phyloP scores from a whole-genome alignment of 2,113 vertebrate genomes.

The Antennarius striatus region DNA sequence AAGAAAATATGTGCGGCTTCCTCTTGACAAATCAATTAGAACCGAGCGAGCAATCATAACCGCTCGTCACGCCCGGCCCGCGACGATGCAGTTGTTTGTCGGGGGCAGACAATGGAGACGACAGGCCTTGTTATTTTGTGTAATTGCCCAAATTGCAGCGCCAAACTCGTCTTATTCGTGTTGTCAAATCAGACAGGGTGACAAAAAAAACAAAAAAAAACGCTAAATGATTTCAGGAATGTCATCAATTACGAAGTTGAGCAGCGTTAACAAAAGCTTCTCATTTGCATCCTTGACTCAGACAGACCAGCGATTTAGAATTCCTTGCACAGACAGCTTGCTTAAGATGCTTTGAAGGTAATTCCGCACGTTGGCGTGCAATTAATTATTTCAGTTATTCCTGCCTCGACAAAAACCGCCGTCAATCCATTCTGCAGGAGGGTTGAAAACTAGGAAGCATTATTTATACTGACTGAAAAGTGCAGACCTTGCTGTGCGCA shows the following conservation, averaged over 20 bases:
- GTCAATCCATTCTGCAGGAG: no score
- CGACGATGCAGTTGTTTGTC: conserved; percentile 13
- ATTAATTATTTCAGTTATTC: no score
- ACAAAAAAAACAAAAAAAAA: no score
- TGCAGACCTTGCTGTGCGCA: conserved; percentile 23
- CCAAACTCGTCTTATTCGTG: background rate
- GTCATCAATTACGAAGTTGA: background rate
- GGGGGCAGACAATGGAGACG: conserved; percentile 12
- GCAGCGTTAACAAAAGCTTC: background rate
- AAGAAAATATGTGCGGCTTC: conserved; percentile 39
- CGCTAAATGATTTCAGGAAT: background rate
- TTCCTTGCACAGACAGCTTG: background rate
- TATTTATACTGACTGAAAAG: conserved; percentile 32
- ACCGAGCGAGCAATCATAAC: conserved; percentile 45
- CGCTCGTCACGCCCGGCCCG: conserved; percentile 25
- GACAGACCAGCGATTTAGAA: background rate
- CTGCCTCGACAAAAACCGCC: no score
- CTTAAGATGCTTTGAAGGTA: background rate
- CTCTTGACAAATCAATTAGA: conserved; percentile 57
- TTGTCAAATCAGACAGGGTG: no score
- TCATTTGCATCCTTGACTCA: no score
- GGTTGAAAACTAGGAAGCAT: background rate
- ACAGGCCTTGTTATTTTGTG: conserved; percentile 4
- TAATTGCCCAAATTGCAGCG: conserved; percentile 20
- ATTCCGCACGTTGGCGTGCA: no score